Conservation (phyloP, 2,888 invertebrate genomes). For the Flexamia atlantica region DNA sequence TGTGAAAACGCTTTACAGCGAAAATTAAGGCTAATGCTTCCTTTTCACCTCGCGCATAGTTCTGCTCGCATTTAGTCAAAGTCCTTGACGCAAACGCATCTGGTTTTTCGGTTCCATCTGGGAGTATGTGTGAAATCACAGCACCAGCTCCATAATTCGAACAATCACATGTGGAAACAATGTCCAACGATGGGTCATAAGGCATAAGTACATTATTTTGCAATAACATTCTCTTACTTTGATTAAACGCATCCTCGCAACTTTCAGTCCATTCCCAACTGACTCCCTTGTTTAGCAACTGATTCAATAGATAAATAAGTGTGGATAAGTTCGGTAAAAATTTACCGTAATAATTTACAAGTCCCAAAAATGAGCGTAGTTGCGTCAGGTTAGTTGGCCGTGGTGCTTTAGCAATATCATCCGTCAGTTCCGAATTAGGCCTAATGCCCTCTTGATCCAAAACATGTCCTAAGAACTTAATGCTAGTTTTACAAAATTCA, state of each 20-base stretch:
- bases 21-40: constrained; percentile 68
- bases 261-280: background rate
- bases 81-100: constrained; percentile 62
- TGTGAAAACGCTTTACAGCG: constrained; percentile 73
- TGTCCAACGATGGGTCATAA: background rate
- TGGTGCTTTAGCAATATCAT: background rate
- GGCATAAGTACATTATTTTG: background rate
- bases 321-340: background rate
- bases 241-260: background rate
- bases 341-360: background rate
- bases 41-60: constrained; percentile 73
- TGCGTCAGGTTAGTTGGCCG: background rate
- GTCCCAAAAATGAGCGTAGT: constrained; percentile 11
- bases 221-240: background rate
- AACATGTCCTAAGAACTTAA: constrained; percentile 71
- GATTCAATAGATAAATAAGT: background rate
- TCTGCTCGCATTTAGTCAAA: constrained; percentile 72
- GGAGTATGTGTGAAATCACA: background rate
- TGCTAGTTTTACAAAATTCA: constrained; percentile 71
- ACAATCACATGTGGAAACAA: background rate
- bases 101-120: constrained; percentile 13
- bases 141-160: background rate
- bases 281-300: background rate
- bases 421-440: background rate
- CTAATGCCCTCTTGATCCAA: constrained; percentile 68